These are phyloP conservation scores for Python bivittatus DNA, from an alignment of 2,113 vertebrate species.

Conservation along the genomic window DNA sequence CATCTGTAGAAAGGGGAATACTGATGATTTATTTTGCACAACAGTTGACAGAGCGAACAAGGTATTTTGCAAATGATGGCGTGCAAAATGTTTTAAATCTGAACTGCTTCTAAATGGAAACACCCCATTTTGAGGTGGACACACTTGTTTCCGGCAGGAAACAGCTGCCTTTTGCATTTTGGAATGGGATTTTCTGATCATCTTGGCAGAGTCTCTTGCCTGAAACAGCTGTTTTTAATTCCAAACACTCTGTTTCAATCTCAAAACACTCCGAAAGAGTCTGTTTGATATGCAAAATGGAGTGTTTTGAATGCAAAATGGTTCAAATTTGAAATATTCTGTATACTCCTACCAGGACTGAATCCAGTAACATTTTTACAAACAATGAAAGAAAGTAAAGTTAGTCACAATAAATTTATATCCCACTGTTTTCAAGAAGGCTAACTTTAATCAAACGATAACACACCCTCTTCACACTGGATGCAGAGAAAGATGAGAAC, in stretches of 20 bases:
- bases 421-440: background rate
- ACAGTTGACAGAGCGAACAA: background rate
- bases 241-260: background rate
- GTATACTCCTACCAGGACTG: no score
- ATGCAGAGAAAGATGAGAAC: no score
- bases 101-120: background rate
- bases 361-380: no score
- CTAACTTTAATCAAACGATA: no score
- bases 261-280: no score
- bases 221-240: background rate
- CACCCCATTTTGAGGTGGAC: background rate
- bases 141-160: background rate
- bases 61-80: background rate
- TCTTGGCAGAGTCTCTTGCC: background rate
- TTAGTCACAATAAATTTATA: background rate
- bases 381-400: background rate
- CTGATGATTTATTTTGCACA: background rate
- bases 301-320: no score
- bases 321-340: no score
- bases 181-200: background rate
- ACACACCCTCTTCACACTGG: no score
- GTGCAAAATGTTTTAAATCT: background rate
- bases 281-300: no score
- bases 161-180: background rate
- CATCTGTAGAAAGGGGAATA: background rate